Evolutionary conservation across 2,888 invertebrate species (phyloP).

Genomic region (Erebia epiphron): DNA sequence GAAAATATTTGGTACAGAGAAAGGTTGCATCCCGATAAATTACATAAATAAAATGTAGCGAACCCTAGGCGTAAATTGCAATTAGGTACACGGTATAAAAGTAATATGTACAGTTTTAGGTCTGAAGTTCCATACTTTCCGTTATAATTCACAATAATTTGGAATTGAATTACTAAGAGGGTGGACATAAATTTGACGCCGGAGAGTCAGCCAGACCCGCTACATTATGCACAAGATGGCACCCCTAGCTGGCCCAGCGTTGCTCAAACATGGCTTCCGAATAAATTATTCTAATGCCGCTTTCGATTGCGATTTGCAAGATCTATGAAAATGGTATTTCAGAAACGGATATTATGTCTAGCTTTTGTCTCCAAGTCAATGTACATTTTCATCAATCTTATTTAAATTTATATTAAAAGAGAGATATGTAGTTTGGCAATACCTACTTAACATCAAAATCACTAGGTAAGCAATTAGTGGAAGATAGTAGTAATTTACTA

Average conservation of each 20-base stretch:
- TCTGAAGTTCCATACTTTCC: slow-evolving; percentile 6
- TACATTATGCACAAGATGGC: slow-evolving; percentile 62
- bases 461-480: no score
- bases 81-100: neutral
- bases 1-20: no score
- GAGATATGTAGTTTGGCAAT: no score
- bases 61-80: neutral
- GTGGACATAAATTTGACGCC: slow-evolving; percentile 53
- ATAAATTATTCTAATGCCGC: slow-evolving; percentile 39
- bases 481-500: no score
- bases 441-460: no score
- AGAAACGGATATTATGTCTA: neutral
- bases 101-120: neutral
- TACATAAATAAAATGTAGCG: no score
- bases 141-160: slow-evolving; percentile 24
- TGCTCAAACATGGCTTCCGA: slow-evolving; percentile 35
- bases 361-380: slow-evolving; percentile 5
- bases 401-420: no score
- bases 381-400: neutral
- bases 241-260: slow-evolving; percentile 43
- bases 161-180: slow-evolving; percentile 33
- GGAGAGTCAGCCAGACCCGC: slow-evolving; percentile 49
- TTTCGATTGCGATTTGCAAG: slow-evolving; percentile 30
- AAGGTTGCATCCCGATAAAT: no score
- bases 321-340: slow-evolving; percentile 25